Evolutionary conservation across 2,797 vertebrate genomes (phyloP), one percentile per base, ranked within the genome.

Genomic region (Micropoecilia bifurca): DNA sequence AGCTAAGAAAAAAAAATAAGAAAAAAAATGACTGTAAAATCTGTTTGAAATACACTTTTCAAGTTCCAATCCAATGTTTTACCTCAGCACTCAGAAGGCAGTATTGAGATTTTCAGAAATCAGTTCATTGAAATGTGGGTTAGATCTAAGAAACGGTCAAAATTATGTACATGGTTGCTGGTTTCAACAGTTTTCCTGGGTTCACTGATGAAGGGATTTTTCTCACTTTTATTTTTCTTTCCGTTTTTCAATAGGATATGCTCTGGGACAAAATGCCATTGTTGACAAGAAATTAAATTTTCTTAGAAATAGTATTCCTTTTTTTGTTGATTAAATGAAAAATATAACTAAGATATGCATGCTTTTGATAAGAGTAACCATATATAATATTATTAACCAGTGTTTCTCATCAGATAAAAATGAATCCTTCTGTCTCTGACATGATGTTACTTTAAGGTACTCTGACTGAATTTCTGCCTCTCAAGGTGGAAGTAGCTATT

Each of bases 271-370:
- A 91, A 88, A 93, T 88, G 92, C 90, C 94, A 94, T 95, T 76
- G 90, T 94, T 94, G 93, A 92, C 89, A 47, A 78, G 48, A 77
- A 88, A 78, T 85, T 80, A 84, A 75, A 91, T 87, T 92, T 92
- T 84, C 90, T 76, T 92, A 92, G 90, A 89, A 92, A 87, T 89
- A 88, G 84, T 83, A 25, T 87, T 92, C 68, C 41, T 41, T 41
- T 76, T 89, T 93, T 88, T 86, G 83, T 95, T 90, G 86, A 89
- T 91, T 88, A 89, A 83, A 91, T 87, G 87, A 91, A 83, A 93
- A 89, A 84, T 94, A 89, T 95, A 93, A 93, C 90, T 91, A 92
- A 93, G 93, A 94, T 95, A 94, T 96, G 96, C 96, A 96, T 96
- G 95, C 94, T 90, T 95, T 94, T 95, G 94, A 85, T 93, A 95